Base-by-base conservation (phyloP, 2,888 invertebrate species). In the Philhelius pedissequus region DNA sequence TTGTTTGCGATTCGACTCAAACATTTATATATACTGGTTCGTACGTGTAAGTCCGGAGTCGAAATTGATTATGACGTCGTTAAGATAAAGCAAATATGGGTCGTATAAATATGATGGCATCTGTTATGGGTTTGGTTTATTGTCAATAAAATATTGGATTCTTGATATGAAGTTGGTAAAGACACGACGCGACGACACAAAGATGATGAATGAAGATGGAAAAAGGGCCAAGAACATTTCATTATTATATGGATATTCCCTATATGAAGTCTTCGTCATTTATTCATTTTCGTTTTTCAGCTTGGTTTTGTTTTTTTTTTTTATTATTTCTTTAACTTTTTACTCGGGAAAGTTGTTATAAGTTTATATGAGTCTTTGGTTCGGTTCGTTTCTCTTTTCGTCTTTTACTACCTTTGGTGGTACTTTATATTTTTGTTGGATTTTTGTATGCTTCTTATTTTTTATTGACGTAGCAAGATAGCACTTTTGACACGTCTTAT, bases 21-120 rank as follows among this genome's bases (percentile, higher is more conserved):
- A 3, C 15, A 43, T 43, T 18, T 43, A 18, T 38, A n/a, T 43
- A 43, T 6, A n/a, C n/a, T n/a, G n/a, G n/a, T n/a, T n/a, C n/a
- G n/a, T n/a, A n/a, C n/a, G n/a, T n/a, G 30, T 18, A 43, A 43
- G 43, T 43, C 40, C 15, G n/a, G 30, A 45, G 48, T 18, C 38
- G 40, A 73, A 68, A 71, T 60, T 38, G 54, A 18, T 54, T 70
- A 82, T 82, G 54, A 77, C 73, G 77, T 52, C 82, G 48, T 81
- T 38, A 27, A 11, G 60, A 71, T 58, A 58, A 68, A 68, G 54
- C 60, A 68, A 56, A 71, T 78, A 71, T 66, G 71, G 66, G 48
- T 52, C 66, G 35, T 68, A 77, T 68, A 62, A 62, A 69, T 9
- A 58, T 76, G 56, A 70, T 40, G 50, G 60, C 56, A 43, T 32